Evolutionary conservation across 2,888 invertebrate genomes (phyloP), one percentile per base, ranked within the genome.

Genomic region (Drosophila neonasuta): DNA sequence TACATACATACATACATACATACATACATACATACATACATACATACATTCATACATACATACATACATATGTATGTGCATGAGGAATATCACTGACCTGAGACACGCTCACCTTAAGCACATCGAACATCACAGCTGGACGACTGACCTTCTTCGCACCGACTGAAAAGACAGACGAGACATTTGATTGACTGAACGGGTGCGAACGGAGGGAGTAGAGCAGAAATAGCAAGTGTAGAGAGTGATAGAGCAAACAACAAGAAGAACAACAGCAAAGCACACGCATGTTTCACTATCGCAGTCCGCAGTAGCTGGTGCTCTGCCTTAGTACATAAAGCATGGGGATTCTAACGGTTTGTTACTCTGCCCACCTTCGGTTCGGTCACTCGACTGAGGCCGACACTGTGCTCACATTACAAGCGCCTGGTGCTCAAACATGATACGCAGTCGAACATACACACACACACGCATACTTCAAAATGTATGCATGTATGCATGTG

Each of bases 371-470:
- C 36, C 52, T 46, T 46, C 24, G 45, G 24, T 30, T 42, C 51
- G 61, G 58, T 75, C 71, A 55, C 52, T 69, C 41, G 34, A 48
- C 39, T 13, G 5, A n/a, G 39, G 55, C 32, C 30, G 24, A 13
- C 46, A 39, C 13, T 45, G 56, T 57, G 61, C 57, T 73, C 46
- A 17, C 55, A 50, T 58, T 60, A 62, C 77, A 58, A 52, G 45
- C 56, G 50, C 20, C 59, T 44, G 59, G 39, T 56, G 36, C 29
- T 20, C 71, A 71, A 67, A 60, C 59, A 60, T 63, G 52, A 68
- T 56, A 68, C 73, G 66, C 68, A 39, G 13, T 39, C 13, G 10
- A 39, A 39, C 39, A 11, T 1, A 13, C 39, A 68, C 66, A 77
- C 67, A 15, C 30, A 41, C 17, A 57, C 20, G 36, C 36, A 41